Conservation (phyloP, 2,113 vertebrate species). For the Bubalus kerabau region DNA sequence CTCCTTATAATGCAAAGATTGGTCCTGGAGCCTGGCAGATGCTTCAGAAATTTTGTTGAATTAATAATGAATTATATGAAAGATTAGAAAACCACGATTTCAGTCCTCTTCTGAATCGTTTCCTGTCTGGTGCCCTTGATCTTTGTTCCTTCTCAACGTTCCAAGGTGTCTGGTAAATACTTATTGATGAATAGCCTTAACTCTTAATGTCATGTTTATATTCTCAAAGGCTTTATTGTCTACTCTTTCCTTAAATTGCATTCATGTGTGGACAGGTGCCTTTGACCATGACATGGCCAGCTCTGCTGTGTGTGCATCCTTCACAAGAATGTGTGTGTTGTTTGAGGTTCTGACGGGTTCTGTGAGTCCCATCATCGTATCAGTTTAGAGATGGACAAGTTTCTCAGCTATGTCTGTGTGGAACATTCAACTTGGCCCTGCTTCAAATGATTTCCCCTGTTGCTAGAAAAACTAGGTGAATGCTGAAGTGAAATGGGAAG, state of each 20-base stretch:
- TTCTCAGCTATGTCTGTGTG: not conserved
- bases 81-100: not conserved
- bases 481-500: not conserved
- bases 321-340: too few species aligned
- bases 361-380: not conserved
- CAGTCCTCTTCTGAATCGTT: not conserved
- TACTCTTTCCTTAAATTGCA: not conserved
- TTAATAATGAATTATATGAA: not conserved
- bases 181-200: not conserved
- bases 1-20: accelerated
- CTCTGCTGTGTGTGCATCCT: not conserved
- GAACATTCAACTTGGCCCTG: not conserved
- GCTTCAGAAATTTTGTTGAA: not conserved
- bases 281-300: accelerated
- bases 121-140: not conserved
- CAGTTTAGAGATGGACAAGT: not conserved
- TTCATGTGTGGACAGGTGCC: not conserved
- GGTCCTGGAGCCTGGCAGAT: too few species aligned
- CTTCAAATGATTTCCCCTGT: not conserved
- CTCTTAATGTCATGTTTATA: not conserved
- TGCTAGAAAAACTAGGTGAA: not conserved
- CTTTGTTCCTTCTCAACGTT: not conserved
- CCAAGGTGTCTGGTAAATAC: not conserved
- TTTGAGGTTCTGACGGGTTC: not conserved
- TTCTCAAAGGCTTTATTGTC: not conserved